Evolutionary conservation across 1,140 invertebrate genomes (phyloP).

Genomic region (Coptotermes formosanus): DNA sequence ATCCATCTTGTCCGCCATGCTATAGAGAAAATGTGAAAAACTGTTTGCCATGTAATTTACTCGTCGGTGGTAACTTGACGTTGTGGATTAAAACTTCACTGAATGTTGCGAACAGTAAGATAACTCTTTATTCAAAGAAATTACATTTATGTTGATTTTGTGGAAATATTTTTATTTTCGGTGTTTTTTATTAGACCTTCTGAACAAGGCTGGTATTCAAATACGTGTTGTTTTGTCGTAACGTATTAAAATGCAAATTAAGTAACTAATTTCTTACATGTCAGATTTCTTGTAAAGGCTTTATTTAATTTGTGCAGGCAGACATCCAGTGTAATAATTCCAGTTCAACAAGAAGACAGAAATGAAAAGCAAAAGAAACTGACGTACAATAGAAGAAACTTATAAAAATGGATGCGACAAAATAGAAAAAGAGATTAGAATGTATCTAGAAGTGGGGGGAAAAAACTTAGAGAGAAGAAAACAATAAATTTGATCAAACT

Average conservation of each 20-base stretch:
- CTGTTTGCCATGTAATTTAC: too few species aligned
- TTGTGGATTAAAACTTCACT: too few species aligned
- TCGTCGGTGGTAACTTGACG: too few species aligned
- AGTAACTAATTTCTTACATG: not conserved
- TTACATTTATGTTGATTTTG: not conserved
- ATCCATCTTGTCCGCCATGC: too few species aligned
- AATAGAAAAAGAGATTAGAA: not conserved
- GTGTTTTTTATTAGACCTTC: not conserved
- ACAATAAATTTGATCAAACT: conserved; percentile 8
- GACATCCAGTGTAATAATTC: not conserved
- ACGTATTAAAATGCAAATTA: not conserved
- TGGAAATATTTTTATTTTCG: not conserved
- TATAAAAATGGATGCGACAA: not conserved
- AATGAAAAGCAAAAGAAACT: not conserved
- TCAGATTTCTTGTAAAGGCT: not conserved
- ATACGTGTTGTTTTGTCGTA: not conserved
- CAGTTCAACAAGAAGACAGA: not conserved
- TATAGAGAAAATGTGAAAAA: too few species aligned
- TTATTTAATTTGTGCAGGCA: not conserved
- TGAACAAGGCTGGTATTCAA: not conserved
- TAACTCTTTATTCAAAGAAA: too few species aligned
- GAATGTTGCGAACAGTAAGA: too few species aligned
- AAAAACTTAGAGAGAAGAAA: not conserved
- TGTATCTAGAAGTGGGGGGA: not conserved
- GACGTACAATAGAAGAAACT: not conserved